Base-by-base conservation (phyloP, 2,888 invertebrate species). In the Leptinotarsa peninsularis region DNA sequence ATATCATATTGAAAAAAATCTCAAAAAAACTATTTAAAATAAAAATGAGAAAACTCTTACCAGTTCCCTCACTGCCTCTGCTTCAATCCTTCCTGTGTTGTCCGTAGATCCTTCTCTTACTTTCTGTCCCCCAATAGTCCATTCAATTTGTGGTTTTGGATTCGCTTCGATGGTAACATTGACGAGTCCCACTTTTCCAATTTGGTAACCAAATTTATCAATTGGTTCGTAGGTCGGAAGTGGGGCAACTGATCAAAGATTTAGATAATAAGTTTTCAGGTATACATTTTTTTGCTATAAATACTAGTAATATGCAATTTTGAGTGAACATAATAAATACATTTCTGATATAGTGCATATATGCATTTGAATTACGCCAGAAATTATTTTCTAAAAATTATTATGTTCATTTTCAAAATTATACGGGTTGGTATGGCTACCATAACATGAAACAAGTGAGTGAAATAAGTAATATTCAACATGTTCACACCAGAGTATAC, bases 91-190 rank as follows among this genome's bases (percentile, higher is more conserved):
- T 71, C 90, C 89, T 52, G 88, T 89, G 27, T 86, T 85, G 81
- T 91, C 90, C 2, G 88, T 86, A 27, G 82, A 84, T 43, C 92
- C 92, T 82, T 91, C 91, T 33, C 85, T 84, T 74, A 93, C 90
- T 66, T 85, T 84, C 73, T 90, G 88, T 0, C 91, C 92, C 21
- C 91, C 91, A 5, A 94, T 88, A 7, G 89, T 89, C 95, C 95
- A 96, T 80, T 91, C 90, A 52, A 93, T 90, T n/a, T 83, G 84
- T 0, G 95, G 95, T 69, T 89, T 89, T 0, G 96, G 95, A 87
- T 94, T 93, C 17, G 95, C 91, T 4, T 92, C 89, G 43, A 95
- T 90, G 1, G 93, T 93, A n/a, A 95, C 91, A 79, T 93, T 93
- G 71, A 96, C 91, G 3, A 91, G 89, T 1, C 94, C 95, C n/a